Conservation (phyloP, 2,797 vertebrate species). For the Erethizon dorsatum region DNA sequence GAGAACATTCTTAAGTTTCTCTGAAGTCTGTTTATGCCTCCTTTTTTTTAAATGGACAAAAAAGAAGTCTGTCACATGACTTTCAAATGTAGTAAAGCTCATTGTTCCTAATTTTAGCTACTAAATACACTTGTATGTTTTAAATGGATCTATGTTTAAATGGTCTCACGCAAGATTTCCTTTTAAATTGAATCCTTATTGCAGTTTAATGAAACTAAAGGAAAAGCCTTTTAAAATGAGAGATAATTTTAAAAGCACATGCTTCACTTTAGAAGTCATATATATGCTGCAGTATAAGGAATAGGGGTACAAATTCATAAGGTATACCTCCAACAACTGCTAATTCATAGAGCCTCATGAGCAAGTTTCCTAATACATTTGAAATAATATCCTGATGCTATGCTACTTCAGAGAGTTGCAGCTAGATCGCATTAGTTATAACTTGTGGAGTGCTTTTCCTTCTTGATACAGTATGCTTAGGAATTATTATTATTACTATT, state of each 20-base stretch:
- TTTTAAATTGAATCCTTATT: conserved; percentile 32
- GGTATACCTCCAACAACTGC: not conserved
- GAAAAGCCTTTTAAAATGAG: not conserved
- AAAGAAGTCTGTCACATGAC: conserved; percentile 20
- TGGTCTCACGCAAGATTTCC: not conserved
- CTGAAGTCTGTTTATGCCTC: conserved; percentile 45
- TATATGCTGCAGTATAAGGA: not conserved
- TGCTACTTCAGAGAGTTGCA: not conserved
- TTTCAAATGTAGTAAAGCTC: conserved; percentile 37
- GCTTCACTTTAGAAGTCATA: not conserved
- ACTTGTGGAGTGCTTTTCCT: not conserved
- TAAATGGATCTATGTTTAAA: conserved; percentile 12
- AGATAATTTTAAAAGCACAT: not conserved
- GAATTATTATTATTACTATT: not conserved
- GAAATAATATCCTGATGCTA: conserved; percentile 50
- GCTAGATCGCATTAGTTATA: conserved; percentile 33
- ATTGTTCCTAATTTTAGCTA: conserved; percentile 46
- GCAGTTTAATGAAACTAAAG: conserved; percentile 3
- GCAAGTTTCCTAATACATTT: conserved; percentile 37
- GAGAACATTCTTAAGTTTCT: conserved; percentile 34
- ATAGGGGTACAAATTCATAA: not conserved
- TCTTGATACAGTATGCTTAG: conserved; percentile 32
- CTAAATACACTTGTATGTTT: not conserved
- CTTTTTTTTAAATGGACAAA: not conserved
- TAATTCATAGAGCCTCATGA: not conserved